phyloP scores from a whole-genome alignment of 1,140 invertebrate species.

The Cherax destructor region DNA sequence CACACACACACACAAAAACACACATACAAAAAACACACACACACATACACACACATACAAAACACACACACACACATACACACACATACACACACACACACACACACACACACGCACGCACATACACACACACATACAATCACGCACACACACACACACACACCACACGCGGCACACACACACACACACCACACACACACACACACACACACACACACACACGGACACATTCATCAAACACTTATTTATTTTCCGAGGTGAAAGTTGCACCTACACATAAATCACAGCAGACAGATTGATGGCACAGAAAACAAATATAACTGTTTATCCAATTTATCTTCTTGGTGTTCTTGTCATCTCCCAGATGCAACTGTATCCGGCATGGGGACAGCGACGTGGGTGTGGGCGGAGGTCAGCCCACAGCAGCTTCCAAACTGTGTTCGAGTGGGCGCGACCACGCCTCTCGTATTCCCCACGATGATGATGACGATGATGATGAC shows the following conservation, averaged over 20 bases:
- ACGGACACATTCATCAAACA: too few relatives aligned
- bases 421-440: constrained; percentile 9
- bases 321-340: too few relatives aligned
- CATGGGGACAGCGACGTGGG: constrained; percentile 11
- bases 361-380: constrained; percentile 25
- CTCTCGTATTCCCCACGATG: constrained; percentile 9
- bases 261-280: too few relatives aligned
- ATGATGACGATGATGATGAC: constrained; percentile 48
- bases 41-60: too few relatives aligned
- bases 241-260: too few relatives aligned
- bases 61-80: too few relatives aligned
- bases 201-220: too few relatives aligned
- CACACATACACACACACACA: not conserved
- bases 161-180: not conserved
- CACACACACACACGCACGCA: not conserved
- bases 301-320: not conserved
- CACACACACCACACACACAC: too few relatives aligned
- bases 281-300: too few relatives aligned
- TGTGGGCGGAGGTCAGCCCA: not conserved
- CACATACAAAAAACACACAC: too few relatives aligned
- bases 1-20: not conserved
- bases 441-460: not conserved
- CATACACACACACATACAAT: too few relatives aligned
- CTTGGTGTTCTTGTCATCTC: not conserved
- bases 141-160: too few relatives aligned